Conservation (phyloP, 2,113 vertebrate species). For the Clinocottus analis region DNA sequence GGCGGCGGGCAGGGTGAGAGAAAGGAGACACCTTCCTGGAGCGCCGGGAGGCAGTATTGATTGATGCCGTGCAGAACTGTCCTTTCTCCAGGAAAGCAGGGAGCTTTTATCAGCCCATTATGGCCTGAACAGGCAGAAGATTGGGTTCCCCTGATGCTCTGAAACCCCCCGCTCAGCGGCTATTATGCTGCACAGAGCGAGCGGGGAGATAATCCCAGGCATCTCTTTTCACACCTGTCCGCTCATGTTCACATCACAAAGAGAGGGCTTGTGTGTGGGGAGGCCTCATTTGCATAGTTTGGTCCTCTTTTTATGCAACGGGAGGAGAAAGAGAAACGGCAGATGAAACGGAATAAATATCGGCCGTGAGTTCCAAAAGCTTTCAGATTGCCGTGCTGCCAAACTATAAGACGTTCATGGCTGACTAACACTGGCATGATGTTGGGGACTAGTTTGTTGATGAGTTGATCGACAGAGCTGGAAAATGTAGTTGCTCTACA, state of each 20-base stretch:
- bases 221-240: slow-evolving; percentile 75
- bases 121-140: slow-evolving; percentile 50
- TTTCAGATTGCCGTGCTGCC: background rate
- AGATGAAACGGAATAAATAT: slow-evolving; percentile 12
- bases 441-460: no score
- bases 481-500: no score
- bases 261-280: slow-evolving; percentile 48
- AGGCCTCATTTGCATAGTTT: slow-evolving; percentile 53
- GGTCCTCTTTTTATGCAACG: slow-evolving; percentile 14
- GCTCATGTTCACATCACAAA: slow-evolving; percentile 68
- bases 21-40: slow-evolving; percentile 66
- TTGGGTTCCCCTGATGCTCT: slow-evolving; percentile 64
- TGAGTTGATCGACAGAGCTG: no score
- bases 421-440: no score
- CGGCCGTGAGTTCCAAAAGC: background rate
- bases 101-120: slow-evolving; percentile 71
- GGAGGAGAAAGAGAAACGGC: slow-evolving; percentile 29
- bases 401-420: background rate
- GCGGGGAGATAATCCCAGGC: slow-evolving; percentile 62
- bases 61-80: slow-evolving; percentile 44
- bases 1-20: slow-evolving; percentile 27
- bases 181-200: slow-evolving; percentile 59
- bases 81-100: slow-evolving; percentile 47
- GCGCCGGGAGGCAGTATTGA: slow-evolving; percentile 42
- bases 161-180: slow-evolving; percentile 60